Evolutionary conservation across 2,797 vertebrate species (phyloP).

Genomic region (Ceyx erithaca): DNA sequence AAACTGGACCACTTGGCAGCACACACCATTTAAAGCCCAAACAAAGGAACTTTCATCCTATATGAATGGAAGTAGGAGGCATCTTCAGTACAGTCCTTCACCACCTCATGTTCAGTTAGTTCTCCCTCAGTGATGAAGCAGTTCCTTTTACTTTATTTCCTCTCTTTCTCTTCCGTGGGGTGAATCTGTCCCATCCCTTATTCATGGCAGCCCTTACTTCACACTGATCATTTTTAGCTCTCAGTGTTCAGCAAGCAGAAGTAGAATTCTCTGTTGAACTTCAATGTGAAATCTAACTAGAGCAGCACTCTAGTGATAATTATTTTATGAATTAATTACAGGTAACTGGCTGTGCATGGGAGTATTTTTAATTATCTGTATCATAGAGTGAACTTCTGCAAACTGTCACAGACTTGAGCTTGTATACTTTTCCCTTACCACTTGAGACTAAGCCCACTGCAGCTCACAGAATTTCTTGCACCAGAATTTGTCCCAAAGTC

Average conservation of each 20-base stretch:
- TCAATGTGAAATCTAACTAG: slow-evolving; percentile 20
- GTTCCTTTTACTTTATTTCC: background rate
- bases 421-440: background rate
- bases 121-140: background rate
- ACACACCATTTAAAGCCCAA: background rate
- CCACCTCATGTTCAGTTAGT: background rate
- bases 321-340: slow-evolving; percentile 62
- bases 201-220: slow-evolving; percentile 43
- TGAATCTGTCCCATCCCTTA: slow-evolving; percentile 13
- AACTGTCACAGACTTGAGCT: background rate
- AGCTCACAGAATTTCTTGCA: background rate
- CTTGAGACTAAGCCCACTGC: background rate
- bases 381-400: background rate
- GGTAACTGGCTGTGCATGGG: slow-evolving; percentile 17
- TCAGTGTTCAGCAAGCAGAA: slow-evolving; percentile 8
- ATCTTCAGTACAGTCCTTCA: background rate
- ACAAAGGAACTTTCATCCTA: background rate
- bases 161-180: background rate
- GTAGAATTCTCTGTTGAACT: background rate
- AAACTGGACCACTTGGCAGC: background rate
- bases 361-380: slow-evolving; percentile 2
- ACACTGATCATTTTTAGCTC: slow-evolving; percentile 49
- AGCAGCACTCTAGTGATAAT: slow-evolving; percentile 21
- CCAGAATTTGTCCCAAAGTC: background rate
- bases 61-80: background rate